Evolutionary conservation across 1,140 invertebrate genomes (phyloP).

Genomic region (Calliphora vicina): DNA sequence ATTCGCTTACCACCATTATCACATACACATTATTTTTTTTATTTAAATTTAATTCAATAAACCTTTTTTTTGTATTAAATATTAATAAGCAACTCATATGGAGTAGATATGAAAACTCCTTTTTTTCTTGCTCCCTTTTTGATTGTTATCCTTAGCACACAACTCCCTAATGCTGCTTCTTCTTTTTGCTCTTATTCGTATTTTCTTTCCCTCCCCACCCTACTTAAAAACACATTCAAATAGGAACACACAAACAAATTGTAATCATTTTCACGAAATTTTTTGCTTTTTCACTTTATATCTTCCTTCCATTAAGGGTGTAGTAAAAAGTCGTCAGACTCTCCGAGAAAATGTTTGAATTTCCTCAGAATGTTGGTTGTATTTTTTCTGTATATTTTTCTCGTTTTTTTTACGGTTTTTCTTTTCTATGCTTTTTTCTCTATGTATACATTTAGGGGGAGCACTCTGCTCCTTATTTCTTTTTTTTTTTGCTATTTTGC

Average conservation of each 20-base stretch:
- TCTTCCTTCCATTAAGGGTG: not conserved
- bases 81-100: too few relatives aligned
- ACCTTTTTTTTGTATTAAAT: too few relatives aligned
- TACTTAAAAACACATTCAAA: not conserved
- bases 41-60: too few relatives aligned
- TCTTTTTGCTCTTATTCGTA: not conserved
- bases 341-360: not conserved
- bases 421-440: not conserved
- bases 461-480: conserved; percentile 14
- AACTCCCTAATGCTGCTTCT: not conserved
- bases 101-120: not conserved
- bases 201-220: not conserved
- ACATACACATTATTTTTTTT: too few relatives aligned
- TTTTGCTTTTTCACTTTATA: not conserved
- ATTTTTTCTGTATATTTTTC: not conserved
- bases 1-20: not conserved
- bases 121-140: not conserved
- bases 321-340: not conserved
- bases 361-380: not conserved
- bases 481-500: conserved; percentile 8
- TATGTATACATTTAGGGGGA: conserved; percentile 16
- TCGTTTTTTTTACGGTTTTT: too few relatives aligned
- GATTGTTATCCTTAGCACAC: not conserved
- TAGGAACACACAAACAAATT: not conserved
- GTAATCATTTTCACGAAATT: not conserved